Percentiles rank a stretch among this genome's conserved stretches.
phyloP scores from a whole-genome alignment of 2,113 vertebrate species.

The Pelecanus crispus region DNA sequence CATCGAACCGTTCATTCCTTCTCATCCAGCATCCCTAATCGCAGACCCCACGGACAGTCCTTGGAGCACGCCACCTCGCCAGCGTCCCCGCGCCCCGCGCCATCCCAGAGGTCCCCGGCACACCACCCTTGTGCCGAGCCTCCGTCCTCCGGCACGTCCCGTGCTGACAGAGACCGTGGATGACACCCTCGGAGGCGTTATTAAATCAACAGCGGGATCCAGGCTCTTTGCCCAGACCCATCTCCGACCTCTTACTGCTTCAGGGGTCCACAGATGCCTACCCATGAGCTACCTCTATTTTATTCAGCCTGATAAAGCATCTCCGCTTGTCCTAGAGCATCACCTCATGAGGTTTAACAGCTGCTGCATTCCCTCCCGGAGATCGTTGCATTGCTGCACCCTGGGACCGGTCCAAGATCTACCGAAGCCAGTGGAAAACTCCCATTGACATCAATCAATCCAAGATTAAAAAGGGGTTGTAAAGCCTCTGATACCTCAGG shows the following conservation, averaged over 20 bases:
- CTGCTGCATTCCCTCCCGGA: background rate
- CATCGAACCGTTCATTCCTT: background rate
- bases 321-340: background rate
- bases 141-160: rapidly evolving
- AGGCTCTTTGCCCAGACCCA: background rate
- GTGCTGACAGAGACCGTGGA: rapidly evolving
- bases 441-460: background rate
- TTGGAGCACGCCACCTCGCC: rapidly evolving
- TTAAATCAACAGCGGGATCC: background rate
- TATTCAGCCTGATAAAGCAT: background rate
- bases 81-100: rapidly evolving
- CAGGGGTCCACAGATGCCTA: background rate
- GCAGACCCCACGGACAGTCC: background rate
- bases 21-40: background rate
- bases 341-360: background rate
- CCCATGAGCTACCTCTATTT: background rate
- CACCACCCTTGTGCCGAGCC: background rate
- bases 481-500: background rate
- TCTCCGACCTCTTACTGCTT: background rate
- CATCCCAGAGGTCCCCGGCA: rapidly evolving
- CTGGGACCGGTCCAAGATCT: background rate
- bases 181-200: background rate
- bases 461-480: background rate
- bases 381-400: background rate
- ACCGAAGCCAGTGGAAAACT: background rate